These are phyloP conservation scores for Trypoxylus dichotomus DNA, from an alignment of 1,140 invertebrate species.

Conservation along the genomic window DNA sequence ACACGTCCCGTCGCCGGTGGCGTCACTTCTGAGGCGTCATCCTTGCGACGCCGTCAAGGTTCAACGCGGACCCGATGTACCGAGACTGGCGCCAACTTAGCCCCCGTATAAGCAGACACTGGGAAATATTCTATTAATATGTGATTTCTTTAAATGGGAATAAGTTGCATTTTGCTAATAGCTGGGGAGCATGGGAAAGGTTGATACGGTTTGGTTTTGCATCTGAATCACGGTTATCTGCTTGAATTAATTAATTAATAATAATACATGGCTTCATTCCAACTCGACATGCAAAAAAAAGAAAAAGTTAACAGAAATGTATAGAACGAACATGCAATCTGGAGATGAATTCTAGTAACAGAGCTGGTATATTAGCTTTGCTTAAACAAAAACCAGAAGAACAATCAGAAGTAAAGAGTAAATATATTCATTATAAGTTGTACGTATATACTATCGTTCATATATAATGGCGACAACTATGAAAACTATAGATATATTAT, in stretches of 20 bases:
- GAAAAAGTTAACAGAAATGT: neutral
- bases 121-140: slow-evolving; percentile 10
- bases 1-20: slow-evolving; percentile 8
- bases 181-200: neutral
- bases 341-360: no score
- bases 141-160: neutral
- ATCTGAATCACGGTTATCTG: neutral
- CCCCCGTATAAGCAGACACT: neutral
- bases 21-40: slow-evolving; percentile 15
- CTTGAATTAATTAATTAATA: neutral
- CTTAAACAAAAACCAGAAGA: no score
- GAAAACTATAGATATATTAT: no score
- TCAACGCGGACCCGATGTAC: neutral
- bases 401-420: no score
- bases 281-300: neutral
- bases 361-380: no score
- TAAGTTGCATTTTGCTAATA: neutral
- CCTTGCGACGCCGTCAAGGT: slow-evolving; percentile 14
- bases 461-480: no score
- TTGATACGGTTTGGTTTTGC: neutral
- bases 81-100: slow-evolving; percentile 3
- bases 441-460: no score
- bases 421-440: no score
- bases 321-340: neutral
- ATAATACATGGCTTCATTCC: neutral